Evolutionary conservation across 2,113 vertebrate genomes (phyloP).

Genomic region (Hystrix cristata): DNA sequence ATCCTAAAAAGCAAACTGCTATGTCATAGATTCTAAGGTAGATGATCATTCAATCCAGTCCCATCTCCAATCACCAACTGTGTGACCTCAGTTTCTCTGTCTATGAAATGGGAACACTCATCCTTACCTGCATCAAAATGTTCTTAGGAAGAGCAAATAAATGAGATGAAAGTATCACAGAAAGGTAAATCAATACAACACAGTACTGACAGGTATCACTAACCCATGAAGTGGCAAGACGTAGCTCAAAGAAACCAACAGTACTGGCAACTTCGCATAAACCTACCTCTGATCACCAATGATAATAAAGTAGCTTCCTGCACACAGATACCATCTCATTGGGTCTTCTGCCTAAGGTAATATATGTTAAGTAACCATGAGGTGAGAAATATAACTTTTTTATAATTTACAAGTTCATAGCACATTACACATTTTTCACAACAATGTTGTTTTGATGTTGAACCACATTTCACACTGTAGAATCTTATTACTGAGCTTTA

Average conservation of each 20-base stretch:
- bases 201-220: background rate
- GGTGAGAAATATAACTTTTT: constrained; percentile 43
- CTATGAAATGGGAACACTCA: background rate
- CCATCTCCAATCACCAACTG: background rate
- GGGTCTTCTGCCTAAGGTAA: constrained; percentile 3
- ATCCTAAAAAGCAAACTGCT: background rate
- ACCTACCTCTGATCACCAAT: background rate
- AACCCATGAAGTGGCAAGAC: background rate
- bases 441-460: background rate
- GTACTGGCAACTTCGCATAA: background rate
- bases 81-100: background rate
- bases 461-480: constrained; percentile 48
- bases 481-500: constrained; percentile 27
- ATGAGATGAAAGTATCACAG: background rate
- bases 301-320: background rate
- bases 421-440: constrained; percentile 36
- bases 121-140: background rate
- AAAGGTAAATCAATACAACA: background rate
- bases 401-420: constrained; percentile 63
- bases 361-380: constrained; percentile 30
- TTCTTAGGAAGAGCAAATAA: constrained; percentile 20
- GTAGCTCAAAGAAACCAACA: background rate
- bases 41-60: background rate
- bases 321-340: background rate
- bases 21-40: background rate